Conservation (phyloP, 2,888 invertebrate genomes). For the Dyspetes luteomarginatus region DNA sequence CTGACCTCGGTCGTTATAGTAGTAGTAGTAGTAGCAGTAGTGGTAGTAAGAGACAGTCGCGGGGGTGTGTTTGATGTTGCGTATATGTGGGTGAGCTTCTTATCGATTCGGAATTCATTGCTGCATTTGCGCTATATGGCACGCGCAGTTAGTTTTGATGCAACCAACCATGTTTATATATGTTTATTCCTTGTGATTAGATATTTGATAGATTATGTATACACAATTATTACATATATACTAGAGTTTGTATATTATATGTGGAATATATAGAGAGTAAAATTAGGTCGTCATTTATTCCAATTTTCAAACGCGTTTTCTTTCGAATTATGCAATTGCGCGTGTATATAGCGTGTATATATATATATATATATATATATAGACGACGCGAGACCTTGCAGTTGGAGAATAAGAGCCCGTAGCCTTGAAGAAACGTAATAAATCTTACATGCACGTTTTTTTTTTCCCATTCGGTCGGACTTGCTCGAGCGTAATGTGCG, state of each 20-base stretch:
- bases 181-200: no score
- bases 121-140: constrained; percentile 33
- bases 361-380: neutral
- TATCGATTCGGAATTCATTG: constrained; percentile 55
- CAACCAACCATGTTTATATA: neutral
- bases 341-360: no score
- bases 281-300: no score
- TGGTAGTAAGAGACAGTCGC: neutral
- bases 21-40: no score
- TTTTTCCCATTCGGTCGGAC: neutral
- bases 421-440: constrained; percentile 52
- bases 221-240: neutral
- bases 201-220: neutral
- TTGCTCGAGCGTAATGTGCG: neutral
- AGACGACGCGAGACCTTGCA: constrained; percentile 38
- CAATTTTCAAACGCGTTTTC: no score
- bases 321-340: constrained; percentile 46
- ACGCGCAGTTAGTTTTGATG: neutral
- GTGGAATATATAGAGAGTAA: no score
- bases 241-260: no score
- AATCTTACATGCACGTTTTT: constrained; percentile 44
- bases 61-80: neutral
- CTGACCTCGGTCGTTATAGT: constrained; percentile 34
- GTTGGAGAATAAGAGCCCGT: constrained; percentile 24
- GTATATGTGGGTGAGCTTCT: constrained; percentile 26